Base-by-base conservation (phyloP, 2,797 vertebrate genomes). In the Schizopygopsis malacanthus region DNA sequence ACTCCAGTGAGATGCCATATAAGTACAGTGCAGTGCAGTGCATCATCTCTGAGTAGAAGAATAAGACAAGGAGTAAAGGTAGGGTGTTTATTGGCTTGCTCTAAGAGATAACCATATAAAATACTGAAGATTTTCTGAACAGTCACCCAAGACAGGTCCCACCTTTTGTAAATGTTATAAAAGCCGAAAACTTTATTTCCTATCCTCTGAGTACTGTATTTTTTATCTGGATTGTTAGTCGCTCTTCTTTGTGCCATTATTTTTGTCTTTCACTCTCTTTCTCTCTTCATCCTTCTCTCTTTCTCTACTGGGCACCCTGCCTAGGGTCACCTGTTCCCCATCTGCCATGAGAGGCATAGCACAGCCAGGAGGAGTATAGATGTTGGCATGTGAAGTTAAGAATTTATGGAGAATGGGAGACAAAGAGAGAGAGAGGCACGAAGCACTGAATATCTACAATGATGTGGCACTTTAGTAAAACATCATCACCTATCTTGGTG, bases 301-400 rank as follows among this genome's bases (percentile, higher is more conserved):
- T 81, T 88, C 18, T 61, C 83, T 63, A 69, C 54, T 77, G 33
- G 78, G 86, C 83, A 56, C 81, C 63, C 52, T 70, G 61, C 83
- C 79, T 78, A 86, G 76, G 86, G 84, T 87, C 79, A 87, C 50
- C 37, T n/a, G 43, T 81, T 88, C 69, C 79, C 89, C 87, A 89
- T 89, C 85, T 89, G 88, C 70, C 83, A 75, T 85, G 87, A 79
- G 85, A 82, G 79, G 79, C 82, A 72, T 50, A 71, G 79, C 86
- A 82, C 82, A 89, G 88, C 82, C 79, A 78, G 79, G 67, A 81
- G 85, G 81, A 83, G 84, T 76, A 75, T 86, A 56, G 73, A 75
- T 82, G 54, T 76, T 89, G 79, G 85, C 87, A 39, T 84, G 71
- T 45, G 69, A 71, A 82, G 67, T 80, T 79, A 70, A 67, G 82